phyloP scores from a whole-genome alignment of 92 coral and sea anemone species.

The Plumapathes pennacea region DNA sequence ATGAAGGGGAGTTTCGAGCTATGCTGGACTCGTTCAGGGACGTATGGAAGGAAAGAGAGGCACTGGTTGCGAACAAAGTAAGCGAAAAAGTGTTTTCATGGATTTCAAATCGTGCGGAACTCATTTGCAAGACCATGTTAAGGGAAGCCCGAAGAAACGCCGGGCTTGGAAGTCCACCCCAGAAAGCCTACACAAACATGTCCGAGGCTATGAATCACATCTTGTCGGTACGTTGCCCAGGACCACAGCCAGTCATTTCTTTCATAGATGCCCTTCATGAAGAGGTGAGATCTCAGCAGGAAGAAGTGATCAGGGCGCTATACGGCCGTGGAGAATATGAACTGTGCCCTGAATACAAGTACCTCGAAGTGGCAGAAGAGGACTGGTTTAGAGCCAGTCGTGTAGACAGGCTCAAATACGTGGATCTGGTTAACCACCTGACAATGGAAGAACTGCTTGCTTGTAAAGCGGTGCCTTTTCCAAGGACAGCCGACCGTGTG shows the following conservation, averaged over 20 bases:
- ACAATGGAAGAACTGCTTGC: neutral
- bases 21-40: slow-evolving; percentile 21
- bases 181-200: slow-evolving; percentile 12
- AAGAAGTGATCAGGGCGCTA: slow-evolving; percentile 10
- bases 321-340: slow-evolving; percentile 22
- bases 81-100: neutral
- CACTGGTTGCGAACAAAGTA: neutral
- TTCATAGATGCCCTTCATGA: slow-evolving; percentile 17
- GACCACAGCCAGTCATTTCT: slow-evolving; percentile 13
- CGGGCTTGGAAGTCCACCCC: slow-evolving; percentile 12
- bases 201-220: slow-evolving; percentile 6
- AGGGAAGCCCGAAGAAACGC: slow-evolving; percentile 5
- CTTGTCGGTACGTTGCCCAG: slow-evolving; percentile 8
- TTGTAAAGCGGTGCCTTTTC: no score
- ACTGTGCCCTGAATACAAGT: slow-evolving; percentile 1
- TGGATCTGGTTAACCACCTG: neutral
- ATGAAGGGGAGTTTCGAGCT: slow-evolving; percentile 16
- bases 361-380: slow-evolving; percentile 5
- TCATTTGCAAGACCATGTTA: slow-evolving; percentile 13
- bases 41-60: slow-evolving; percentile 15
- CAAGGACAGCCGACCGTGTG: no score
- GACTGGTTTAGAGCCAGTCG: slow-evolving; percentile 2
- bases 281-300: slow-evolving; percentile 15
- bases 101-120: neutral
- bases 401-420: neutral